These are phyloP conservation scores for Lasioglossum calceatum DNA, from an alignment of 2,888 invertebrate genomes.

Conservation along the genomic window DNA sequence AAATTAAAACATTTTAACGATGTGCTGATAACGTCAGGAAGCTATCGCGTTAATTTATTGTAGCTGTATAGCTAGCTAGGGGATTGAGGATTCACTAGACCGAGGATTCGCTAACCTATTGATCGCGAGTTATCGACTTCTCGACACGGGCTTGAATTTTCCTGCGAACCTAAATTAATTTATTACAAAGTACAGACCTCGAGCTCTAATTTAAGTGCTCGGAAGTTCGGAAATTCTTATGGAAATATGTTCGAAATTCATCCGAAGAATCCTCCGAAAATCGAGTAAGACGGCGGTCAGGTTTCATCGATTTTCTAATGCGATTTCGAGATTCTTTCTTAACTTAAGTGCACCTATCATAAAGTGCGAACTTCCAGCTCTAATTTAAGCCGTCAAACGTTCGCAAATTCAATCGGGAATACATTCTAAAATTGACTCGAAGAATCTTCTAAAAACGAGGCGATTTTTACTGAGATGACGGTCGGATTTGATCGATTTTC, in stretches of 20 bases:
- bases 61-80: neutral
- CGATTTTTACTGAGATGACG: too few species aligned
- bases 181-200: neutral
- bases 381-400: neutral
- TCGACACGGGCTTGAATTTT: neutral
- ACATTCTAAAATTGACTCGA: too few species aligned
- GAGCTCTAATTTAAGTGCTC: neutral
- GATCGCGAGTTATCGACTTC: neutral
- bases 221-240: too few species aligned
- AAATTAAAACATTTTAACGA: neutral
- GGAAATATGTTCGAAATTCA: too few species aligned
- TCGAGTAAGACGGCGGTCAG: too few species aligned
- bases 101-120: neutral
- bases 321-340: too few species aligned
- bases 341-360: too few species aligned
- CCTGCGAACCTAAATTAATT: neutral
- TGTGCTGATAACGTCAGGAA: neutral
- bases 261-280: too few species aligned
- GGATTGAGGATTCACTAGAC: neutral
- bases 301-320: too few species aligned
- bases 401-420: neutral
- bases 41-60: neutral
- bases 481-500: too few species aligned
- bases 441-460: too few species aligned
- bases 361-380: too few species aligned